Percentiles rank a stretch among this genome's conserved stretches.
These are phyloP conservation scores for Sciurus carolinensis DNA, from an alignment of 2,797 vertebrate genomes.

Conservation along the genomic window DNA sequence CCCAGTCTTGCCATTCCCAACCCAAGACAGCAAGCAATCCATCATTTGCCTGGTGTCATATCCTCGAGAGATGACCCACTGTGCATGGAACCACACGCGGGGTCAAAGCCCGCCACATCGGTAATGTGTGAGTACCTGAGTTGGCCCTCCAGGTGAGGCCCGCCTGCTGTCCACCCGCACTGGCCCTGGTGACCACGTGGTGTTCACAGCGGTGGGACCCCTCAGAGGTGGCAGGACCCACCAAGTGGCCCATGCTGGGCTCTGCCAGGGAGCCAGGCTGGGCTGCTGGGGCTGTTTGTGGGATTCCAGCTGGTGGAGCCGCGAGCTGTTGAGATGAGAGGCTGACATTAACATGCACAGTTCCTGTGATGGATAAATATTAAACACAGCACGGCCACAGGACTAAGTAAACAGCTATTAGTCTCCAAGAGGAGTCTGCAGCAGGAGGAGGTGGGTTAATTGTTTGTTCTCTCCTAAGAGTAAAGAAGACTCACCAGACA, in stretches of 20 bases:
- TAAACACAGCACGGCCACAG: constrained; percentile 66
- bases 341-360: constrained; percentile 62
- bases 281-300: too few species aligned
- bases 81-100: background rate
- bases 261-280: background rate
- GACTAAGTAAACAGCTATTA: constrained; percentile 80
- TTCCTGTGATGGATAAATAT: constrained; percentile 74
- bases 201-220: too few species aligned
- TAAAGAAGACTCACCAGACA: background rate
- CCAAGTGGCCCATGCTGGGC: background rate
- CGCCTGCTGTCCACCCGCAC: accelerated
- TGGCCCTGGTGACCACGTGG: background rate
- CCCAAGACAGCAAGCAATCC: background rate
- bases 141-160: too few species aligned
- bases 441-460: constrained; percentile 51
- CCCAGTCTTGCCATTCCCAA: too few species aligned
- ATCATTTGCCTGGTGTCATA: too few species aligned
- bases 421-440: constrained; percentile 50
- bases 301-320: background rate
- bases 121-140: background rate
- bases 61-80: background rate
- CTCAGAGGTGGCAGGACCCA: background rate
- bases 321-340: constrained; percentile 15
- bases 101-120: too few species aligned
- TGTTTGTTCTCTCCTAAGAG: constrained; percentile 45